Conservation (phyloP, 2,888 invertebrate genomes). For the Theodoxus fluviatilis region DNA sequence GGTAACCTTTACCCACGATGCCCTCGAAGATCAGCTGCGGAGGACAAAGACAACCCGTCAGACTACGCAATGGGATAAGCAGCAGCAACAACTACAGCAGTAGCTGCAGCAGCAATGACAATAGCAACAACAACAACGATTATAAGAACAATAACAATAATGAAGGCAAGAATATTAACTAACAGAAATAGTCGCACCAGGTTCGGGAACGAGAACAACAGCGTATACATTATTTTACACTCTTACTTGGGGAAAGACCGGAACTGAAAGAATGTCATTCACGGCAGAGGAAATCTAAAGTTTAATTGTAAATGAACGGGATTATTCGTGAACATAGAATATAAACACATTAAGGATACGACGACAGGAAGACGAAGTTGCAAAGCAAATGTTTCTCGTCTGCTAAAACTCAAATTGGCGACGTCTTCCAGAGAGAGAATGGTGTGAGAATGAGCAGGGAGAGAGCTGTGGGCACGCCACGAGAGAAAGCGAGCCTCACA, state of each 20-base stretch:
- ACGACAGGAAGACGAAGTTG: no score
- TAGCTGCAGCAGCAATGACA: background rate
- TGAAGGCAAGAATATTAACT: background rate
- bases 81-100: background rate
- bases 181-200: no score
- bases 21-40: constrained; percentile 56
- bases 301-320: no score
- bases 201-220: no score
- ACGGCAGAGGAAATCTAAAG: no score
- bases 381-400: no score
- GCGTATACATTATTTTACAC: no score
- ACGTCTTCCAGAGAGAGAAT: background rate
- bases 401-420: background rate
- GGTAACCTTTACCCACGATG: constrained; percentile 49
- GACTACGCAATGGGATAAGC: no score
- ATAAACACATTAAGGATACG: background rate
- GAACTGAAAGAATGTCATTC: no score
- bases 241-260: no score
- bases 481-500: no score
- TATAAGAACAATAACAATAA: constrained; percentile 20
- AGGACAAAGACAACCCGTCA: constrained; percentile 21
- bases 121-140: background rate
- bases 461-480: background rate
- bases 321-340: no score
- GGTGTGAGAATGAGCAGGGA: background rate